These are phyloP conservation scores for Apis cerana DNA, from an alignment of 1,140 invertebrate species.

Conservation along the genomic window DNA sequence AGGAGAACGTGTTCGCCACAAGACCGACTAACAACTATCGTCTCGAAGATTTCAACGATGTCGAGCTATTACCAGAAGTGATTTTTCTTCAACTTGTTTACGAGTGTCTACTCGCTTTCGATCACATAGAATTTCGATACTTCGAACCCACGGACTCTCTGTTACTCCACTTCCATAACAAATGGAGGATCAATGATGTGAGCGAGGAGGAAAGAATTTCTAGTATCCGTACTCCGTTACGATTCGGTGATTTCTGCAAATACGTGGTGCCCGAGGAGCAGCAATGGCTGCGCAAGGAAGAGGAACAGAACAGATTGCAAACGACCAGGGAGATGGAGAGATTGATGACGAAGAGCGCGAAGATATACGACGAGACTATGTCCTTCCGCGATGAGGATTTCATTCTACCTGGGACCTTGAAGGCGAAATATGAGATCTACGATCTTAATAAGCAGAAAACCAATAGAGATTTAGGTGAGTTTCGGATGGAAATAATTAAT, in stretches of 20 bases:
- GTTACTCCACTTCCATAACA: constrained; percentile 79
- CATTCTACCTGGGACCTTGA: constrained; percentile 57
- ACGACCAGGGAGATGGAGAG: constrained; percentile 41
- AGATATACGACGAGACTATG: constrained; percentile 35
- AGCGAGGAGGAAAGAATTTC: constrained; percentile 74
- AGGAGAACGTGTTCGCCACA: constrained; percentile 23
- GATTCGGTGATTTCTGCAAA: constrained; percentile 82
- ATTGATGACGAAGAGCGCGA: constrained; percentile 53
- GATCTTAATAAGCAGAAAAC: constrained; percentile 4
- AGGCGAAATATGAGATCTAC: constrained; percentile 30
- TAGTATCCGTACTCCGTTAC: constrained; percentile 80
- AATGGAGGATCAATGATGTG: constrained; percentile 71
- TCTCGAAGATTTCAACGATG: constrained; percentile 63
- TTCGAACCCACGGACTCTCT: constrained; percentile 78
- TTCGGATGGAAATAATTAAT: no score
- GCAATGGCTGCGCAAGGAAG: constrained; percentile 80
- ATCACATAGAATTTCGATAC: constrained; percentile 72
- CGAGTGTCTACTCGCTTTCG: constrained; percentile 79
- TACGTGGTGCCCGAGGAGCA: constrained; percentile 80
- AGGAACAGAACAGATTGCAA: constrained; percentile 54
- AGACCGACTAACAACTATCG: constrained; percentile 14
- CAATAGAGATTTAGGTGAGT: not conserved
- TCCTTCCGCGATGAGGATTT: constrained; percentile 62
- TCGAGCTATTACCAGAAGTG: constrained; percentile 53
- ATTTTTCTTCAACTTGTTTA: constrained; percentile 70